Conservation (phyloP, 2,888 invertebrate genomes). For the Meghimatium bilineatum region DNA sequence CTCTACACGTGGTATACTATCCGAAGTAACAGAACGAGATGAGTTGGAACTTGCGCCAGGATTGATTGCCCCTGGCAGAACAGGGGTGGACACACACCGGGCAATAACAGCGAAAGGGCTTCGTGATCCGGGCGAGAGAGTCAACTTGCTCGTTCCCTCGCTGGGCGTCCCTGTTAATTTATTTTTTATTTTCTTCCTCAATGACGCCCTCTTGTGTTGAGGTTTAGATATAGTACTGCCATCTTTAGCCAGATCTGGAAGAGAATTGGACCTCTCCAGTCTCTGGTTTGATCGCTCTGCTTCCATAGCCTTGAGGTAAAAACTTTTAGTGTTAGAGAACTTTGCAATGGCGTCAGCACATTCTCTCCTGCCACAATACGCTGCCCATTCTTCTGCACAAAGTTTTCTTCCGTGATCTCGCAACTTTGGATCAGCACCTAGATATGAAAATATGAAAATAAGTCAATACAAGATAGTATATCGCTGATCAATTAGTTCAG, state of each 20-base stretch:
- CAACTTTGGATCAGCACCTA: slow-evolving; percentile 84
- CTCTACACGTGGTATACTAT: slow-evolving; percentile 67
- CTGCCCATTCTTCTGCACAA: slow-evolving; percentile 86
- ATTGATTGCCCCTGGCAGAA: slow-evolving; percentile 61
- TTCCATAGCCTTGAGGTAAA: slow-evolving; percentile 62
- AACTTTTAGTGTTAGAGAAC: slow-evolving; percentile 77
- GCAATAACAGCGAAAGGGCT: slow-evolving; percentile 67
- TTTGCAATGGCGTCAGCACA: slow-evolving; percentile 86
- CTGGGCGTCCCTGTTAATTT: slow-evolving; percentile 57
- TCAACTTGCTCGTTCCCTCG: slow-evolving; percentile 40
- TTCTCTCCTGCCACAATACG: slow-evolving; percentile 84
- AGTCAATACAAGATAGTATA: no score
- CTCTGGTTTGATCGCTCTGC: slow-evolving; percentile 50
- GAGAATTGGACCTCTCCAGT: slow-evolving; percentile 80
- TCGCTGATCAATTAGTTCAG: no score
- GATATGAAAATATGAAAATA: background rate
- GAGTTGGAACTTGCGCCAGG: slow-evolving; percentile 34
- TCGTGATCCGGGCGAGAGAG: slow-evolving; percentile 50
- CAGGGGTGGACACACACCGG: slow-evolving; percentile 67
- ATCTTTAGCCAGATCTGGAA: slow-evolving; percentile 76
- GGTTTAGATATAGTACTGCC: slow-evolving; percentile 50
- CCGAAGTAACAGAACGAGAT: slow-evolving; percentile 63
- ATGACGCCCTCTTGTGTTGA: slow-evolving; percentile 55
- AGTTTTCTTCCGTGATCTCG: slow-evolving; percentile 84
- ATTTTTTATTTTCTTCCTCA: slow-evolving; percentile 63